These are phyloP conservation scores for Aurelia aurita DNA, from an alignment of 30 jellyfish, hydroid and myxozoan genomes.

Conservation along the genomic window DNA sequence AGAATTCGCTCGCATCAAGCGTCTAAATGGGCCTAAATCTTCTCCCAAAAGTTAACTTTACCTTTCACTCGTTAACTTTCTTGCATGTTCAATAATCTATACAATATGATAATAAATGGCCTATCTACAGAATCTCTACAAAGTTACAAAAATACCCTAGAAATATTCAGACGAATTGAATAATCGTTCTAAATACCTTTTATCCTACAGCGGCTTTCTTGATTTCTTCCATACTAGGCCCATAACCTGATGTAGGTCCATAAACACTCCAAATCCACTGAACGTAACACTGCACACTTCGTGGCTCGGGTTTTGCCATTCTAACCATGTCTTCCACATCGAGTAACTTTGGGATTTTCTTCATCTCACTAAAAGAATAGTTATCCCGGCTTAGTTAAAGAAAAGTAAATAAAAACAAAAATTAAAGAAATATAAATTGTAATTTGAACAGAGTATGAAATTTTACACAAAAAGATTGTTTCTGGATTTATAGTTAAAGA, in stretches of 20 bases:
- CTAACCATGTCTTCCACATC: slow-evolving; percentile 94
- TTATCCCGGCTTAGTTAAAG: too few relatives aligned
- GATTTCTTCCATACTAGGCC: slow-evolving; percentile 90
- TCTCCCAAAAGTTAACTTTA: too few relatives aligned
- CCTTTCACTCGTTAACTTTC: background rate
- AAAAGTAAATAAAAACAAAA: too few relatives aligned
- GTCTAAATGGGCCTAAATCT: too few relatives aligned
- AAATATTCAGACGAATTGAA: too few relatives aligned
- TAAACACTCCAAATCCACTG: slow-evolving; percentile 98
- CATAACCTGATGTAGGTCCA: slow-evolving; percentile 98
- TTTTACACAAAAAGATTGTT: too few relatives aligned
- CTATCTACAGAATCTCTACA: background rate
- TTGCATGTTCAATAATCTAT: background rate
- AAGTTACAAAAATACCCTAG: too few relatives aligned
- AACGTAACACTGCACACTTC: slow-evolving; percentile 90
- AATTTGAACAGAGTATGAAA: too few relatives aligned
- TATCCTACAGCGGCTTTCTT: slow-evolving; percentile 24
- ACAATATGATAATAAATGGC: background rate
- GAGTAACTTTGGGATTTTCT: slow-evolving; percentile 85
- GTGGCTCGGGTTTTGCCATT: slow-evolving; percentile 87
- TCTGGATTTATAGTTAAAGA: too few relatives aligned
- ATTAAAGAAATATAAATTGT: too few relatives aligned
- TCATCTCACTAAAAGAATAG: slow-evolving; percentile 57
- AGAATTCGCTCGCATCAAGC: too few relatives aligned
- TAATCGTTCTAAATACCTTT: too few relatives aligned